A percentile compares a stretch with the other conserved stretches of the same genome.
Conservation (phyloP, 2,797 vertebrate genomes). For the Rhabdomys pumilio region DNA sequence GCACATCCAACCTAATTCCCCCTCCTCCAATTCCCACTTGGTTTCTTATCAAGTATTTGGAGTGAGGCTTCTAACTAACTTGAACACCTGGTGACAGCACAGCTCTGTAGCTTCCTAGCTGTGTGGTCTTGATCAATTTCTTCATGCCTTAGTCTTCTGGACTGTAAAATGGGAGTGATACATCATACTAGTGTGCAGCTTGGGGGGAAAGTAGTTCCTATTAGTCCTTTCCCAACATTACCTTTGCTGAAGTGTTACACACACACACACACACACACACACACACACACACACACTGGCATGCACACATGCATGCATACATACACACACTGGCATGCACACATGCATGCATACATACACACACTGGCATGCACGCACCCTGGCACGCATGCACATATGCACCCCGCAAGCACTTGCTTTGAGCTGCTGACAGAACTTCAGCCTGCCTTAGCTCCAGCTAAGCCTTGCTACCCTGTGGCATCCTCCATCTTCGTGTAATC, state of each 20-base stretch:
- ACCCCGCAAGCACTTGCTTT: not conserved
- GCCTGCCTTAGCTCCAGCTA: not conserved
- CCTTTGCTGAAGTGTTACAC: not conserved
- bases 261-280: not conserved
- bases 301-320: not conserved
- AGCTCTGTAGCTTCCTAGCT: not conserved
- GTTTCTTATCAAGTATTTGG: constrained; percentile 26
- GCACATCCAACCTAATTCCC: not conserved
- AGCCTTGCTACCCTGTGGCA: not conserved
- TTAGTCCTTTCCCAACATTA: not conserved
- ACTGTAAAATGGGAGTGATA: not conserved
- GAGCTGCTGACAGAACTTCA: not conserved
- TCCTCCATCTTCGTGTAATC: not conserved
- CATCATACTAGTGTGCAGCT: not conserved
- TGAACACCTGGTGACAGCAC: not conserved
- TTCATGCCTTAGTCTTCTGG: constrained; percentile 5
- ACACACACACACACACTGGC: not conserved
- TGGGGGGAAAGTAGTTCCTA: not conserved
- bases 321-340: not conserved
- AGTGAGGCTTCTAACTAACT: not conserved
- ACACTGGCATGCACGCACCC: not conserved
- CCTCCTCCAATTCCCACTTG: not conserved
- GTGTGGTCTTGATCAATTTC: constrained; percentile 20
- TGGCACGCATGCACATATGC: no score
- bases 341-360: not conserved